Percentiles rank a stretch among this genome's conserved stretches.
Evolutionary conservation across 2,888 invertebrate species (phyloP).

Genomic region (Leptarthrus brevirostris): DNA sequence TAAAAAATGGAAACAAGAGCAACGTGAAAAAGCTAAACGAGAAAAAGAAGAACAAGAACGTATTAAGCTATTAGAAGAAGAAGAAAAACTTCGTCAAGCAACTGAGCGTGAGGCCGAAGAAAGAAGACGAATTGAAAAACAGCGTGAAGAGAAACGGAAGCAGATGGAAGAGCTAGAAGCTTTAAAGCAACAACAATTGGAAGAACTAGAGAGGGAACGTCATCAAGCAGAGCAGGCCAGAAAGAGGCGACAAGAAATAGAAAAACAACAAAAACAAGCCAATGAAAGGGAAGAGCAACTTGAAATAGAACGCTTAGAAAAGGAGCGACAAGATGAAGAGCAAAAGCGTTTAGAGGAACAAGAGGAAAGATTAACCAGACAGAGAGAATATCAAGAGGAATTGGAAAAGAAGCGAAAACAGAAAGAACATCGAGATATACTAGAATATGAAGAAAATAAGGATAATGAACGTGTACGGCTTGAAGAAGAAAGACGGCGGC

Average conservation of each 20-base stretch:
- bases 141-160: not conserved
- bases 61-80: not conserved
- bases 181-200: conserved; percentile 18
- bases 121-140: conserved; percentile 1
- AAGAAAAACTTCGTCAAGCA: conserved; percentile 22
- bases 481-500: conserved; percentile 45
- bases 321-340: not conserved
- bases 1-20: conserved; percentile 24
- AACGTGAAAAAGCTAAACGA: conserved; percentile 25
- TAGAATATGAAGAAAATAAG: conserved; percentile 28
- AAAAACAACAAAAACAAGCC: not conserved
- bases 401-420: not conserved
- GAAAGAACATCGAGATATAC: conserved; percentile 60
- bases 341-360: not conserved
- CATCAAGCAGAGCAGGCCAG: conserved; percentile 53
- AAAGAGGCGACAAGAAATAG: conserved; percentile 14
- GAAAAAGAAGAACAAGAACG: conserved; percentile 25
- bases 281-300: conserved; percentile 3
- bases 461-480: not conserved
- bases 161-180: conserved; percentile 22
- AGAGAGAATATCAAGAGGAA: not conserved
- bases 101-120: conserved; percentile 15
- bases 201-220: conserved; percentile 56
- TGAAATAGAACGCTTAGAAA: not conserved
- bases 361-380: not conserved